Conservation (phyloP, 2,888 invertebrate species). For the Empis stercorea region DNA sequence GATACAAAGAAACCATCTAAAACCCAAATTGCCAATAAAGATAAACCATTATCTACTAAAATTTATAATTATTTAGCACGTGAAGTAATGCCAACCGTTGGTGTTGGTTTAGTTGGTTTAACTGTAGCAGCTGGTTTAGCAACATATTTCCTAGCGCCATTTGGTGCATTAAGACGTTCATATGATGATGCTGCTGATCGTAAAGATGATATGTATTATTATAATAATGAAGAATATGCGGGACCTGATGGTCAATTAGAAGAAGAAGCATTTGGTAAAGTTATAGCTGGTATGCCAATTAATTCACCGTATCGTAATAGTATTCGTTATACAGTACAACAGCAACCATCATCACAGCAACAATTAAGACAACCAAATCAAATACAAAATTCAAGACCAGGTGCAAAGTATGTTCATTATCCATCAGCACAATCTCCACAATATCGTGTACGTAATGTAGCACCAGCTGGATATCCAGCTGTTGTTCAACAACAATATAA, state of each 20-base stretch:
- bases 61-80: slow-evolving; percentile 65
- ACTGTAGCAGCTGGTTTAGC: slow-evolving; percentile 63
- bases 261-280: slow-evolving; percentile 64
- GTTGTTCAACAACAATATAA: slow-evolving; percentile 4
- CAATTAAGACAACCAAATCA: not conserved
- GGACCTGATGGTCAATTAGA: slow-evolving; percentile 54
- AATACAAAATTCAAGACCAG: not conserved
- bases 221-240: slow-evolving; percentile 54
- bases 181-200: slow-evolving; percentile 50
- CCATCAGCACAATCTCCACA: slow-evolving; percentile 16
- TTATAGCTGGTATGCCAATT: slow-evolving; percentile 54
- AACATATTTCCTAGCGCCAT: slow-evolving; percentile 58
- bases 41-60: slow-evolving; percentile 55
- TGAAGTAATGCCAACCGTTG: slow-evolving; percentile 70
- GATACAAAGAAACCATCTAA: slow-evolving; percentile 14
- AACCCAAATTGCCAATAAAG: slow-evolving; percentile 14
- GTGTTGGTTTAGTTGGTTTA: slow-evolving; percentile 61
- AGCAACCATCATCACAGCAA: slow-evolving; percentile 7
- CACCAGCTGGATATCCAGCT: slow-evolving; percentile 1
- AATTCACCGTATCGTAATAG: slow-evolving; percentile 37
- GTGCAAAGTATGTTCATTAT: not conserved
- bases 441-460: slow-evolving; percentile 6
- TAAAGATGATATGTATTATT: slow-evolving; percentile 50
- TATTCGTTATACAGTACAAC: slow-evolving; percentile 27
- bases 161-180: slow-evolving; percentile 51